Percentiles rank a stretch among this genome's conserved stretches.
phyloP scores from a whole-genome alignment of 2,113 vertebrate species.

The Chrysemys picta region DNA sequence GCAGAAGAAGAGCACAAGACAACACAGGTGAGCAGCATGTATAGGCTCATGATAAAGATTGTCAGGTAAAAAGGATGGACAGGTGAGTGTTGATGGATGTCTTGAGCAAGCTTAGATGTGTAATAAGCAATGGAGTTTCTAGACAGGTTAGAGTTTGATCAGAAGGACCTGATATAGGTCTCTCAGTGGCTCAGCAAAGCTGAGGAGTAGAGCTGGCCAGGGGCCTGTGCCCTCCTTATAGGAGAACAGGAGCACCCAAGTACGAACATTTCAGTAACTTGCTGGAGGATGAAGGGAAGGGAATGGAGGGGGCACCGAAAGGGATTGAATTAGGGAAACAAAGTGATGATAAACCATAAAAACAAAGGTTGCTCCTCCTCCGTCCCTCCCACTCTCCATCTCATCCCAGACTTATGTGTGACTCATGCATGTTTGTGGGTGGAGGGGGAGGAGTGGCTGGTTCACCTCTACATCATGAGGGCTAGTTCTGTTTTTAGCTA shows the following conservation, averaged over 20 bases:
- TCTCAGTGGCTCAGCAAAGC: neutral
- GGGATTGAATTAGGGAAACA: neutral
- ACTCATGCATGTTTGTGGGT: neutral
- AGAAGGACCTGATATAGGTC: neutral
- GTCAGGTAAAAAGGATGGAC: neutral
- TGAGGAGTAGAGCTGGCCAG: neutral
- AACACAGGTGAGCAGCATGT: constrained; percentile 17
- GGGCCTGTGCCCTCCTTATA: neutral
- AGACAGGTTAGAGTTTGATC: neutral
- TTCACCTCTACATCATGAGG: neutral
- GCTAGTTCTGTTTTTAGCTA: neutral
- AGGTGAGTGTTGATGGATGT: neutral
- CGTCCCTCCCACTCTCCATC: neutral
- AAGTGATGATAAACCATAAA: neutral
- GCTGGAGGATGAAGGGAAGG: neutral
- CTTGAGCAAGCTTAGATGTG: neutral
- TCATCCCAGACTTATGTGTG: neutral
- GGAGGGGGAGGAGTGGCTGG: neutral
- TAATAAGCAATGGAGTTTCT: neutral
- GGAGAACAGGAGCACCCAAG: neutral
- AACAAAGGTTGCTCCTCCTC: neutral
- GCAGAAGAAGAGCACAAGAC: constrained; percentile 17
- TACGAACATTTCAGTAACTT: neutral
- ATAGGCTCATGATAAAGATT: neutral
- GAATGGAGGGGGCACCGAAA: fast-evolving